Conservation (phyloP, 2,888 invertebrate genomes). For the Cataglyphis rosenhaueri region DNA sequence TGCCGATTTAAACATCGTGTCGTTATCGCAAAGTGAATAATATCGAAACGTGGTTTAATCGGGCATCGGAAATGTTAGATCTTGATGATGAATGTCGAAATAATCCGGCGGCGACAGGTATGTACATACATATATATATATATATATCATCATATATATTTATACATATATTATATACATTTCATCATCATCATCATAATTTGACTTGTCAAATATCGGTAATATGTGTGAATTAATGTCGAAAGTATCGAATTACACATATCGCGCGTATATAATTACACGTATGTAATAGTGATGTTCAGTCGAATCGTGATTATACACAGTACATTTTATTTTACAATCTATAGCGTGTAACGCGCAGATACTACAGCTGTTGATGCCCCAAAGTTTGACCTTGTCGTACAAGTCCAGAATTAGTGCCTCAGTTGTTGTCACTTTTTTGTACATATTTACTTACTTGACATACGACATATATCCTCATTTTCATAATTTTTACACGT, state of each 20-base stretch:
- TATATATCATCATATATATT: too few species aligned
- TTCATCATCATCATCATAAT: background rate
- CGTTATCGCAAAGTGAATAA: background rate
- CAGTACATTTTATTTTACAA: background rate
- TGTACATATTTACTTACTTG: background rate
- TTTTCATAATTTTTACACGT: background rate
- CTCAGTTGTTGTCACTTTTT: background rate
- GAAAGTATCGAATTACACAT: background rate
- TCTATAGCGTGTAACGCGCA: background rate
- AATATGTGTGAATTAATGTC: background rate
- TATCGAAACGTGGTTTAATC: background rate
- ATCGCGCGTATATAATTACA: background rate
- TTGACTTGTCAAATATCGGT: conserved; percentile 1
- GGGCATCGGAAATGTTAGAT: background rate
- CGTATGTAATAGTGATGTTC: background rate
- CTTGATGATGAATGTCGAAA: background rate
- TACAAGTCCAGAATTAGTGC: background rate
- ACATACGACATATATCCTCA: background rate
- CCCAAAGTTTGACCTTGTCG: background rate
- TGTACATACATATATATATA: background rate
- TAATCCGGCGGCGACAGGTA: background rate
- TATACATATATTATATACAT: background rate
- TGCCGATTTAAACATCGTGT: background rate
- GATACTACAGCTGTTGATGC: background rate
- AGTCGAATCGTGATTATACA: background rate